Base-by-base conservation (phyloP, 2,113 vertebrate genomes). In the Pagrus major region DNA sequence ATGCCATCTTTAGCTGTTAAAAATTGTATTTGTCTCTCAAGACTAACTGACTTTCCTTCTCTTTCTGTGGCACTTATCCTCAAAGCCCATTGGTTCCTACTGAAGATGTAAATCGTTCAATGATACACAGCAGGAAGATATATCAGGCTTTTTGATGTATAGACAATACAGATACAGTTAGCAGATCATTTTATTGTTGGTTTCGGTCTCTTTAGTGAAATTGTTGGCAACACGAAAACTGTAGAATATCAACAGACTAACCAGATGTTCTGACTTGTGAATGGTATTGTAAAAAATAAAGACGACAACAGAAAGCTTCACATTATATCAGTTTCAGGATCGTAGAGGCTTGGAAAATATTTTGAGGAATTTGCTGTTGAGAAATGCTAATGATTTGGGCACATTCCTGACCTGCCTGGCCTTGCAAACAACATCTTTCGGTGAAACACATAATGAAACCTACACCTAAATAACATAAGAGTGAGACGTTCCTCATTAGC, bases 391-490 rank as follows among this genome's bases (percentile, higher is more conserved):
- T 77, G 44, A 77, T 60, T 35, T 41, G 1, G 35, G 1, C 3
- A 47, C 69, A 87, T 83, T 86, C 84, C 79, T 47, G 55, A 44
- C 81, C 16, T 71, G 81, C 11, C 86, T 9, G 41, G 84, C 67
- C 79, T 78, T 70, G 84, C 31, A 65, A 66, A 55, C 25, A 44
- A 27, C 8, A 10, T 60, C 67, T 49, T 59, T 44, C 25, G 37
- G 37, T 46, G 6, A 54, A 51, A 47, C 51, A 12, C 27, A 29
- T 46, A 52, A 81, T 63, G n/a, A 72, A 58, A 44, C 63, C 51
- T n/a, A 25, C 16, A 2, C 1, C 10, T 16, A 18, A 35, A 16
- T 25, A 23, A 20, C 9, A 49, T 60, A 69, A 41, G 29, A 4
- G 9, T 35, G 10, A 31, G 21, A 35, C 0, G n/a, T n/a, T n/a